Base-by-base conservation (phyloP, 2,797 vertebrate genomes). In the Jordanella pulchra region DNA sequence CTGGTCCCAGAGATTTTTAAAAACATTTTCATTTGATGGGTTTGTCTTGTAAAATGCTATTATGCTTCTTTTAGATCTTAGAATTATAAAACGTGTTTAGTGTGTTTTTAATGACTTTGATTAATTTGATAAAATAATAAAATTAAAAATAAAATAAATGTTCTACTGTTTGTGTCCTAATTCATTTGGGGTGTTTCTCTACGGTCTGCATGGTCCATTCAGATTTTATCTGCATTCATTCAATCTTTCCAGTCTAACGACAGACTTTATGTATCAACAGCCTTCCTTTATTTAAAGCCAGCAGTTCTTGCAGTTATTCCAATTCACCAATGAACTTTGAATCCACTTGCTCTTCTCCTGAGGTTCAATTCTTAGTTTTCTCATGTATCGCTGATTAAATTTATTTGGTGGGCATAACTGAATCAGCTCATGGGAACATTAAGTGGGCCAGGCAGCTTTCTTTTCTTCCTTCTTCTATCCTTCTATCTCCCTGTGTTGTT, bases 391-490 rank as follows among this genome's bases (percentile, higher is more conserved):
- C 58, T 90, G 75, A 92, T 89, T 89, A 44, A 81, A 89, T 90
- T 89, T 79, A 82, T 82, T 81, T 74, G 47, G 51, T 65, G 23
- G 69, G 70, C 65, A 76, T 87, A 86, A 91, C 60, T 82, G 67
- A 91, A 90, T 91, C 80, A 84, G 84, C 74, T 84, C 80, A 77
- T 67, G 86, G 58, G 86, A 81, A 85, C 87, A 84, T 76, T 63
- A 77, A 78, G 72, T 75, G 81, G 74, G 48, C 64, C 65, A 70
- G 70, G 75, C 76, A 51, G 42, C 70, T 78, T 67, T 73, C 64
- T 15, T 64, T 72, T 61, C 32, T 6, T 67, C 71, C 65, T 69
- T 32, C n/a, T n/a, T 23, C 55, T 50, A 45, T 85, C 81, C 69
- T 48, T 73, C 72, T 61, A 39, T 66, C 73, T 54, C 71, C 54